Conservation (phyloP, 2,888 invertebrate genomes). For the Galerucella pusilla region DNA sequence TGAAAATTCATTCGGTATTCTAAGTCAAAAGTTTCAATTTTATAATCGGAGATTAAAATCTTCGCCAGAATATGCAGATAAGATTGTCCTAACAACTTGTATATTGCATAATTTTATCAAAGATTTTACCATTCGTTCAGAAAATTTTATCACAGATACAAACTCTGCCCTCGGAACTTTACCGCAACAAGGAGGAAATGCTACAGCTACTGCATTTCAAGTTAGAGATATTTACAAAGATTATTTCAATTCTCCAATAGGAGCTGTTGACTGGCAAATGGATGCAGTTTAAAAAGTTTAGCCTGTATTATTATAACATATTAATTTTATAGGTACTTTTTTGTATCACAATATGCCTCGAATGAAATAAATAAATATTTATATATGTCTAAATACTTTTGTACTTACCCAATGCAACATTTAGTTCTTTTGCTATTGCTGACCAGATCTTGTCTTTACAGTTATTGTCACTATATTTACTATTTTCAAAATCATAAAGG, state of each 20-base stretch:
- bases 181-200: too few species aligned
- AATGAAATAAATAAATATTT: constrained; percentile 2
- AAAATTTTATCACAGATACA: too few species aligned
- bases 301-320: not conserved
- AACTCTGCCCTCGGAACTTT: too few species aligned
- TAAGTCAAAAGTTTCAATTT: constrained; percentile 17
- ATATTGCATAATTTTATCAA: constrained; percentile 17
- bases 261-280: too few species aligned
- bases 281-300: too few species aligned
- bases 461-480: constrained; percentile 2
- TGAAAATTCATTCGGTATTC: constrained; percentile 8
- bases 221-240: too few species aligned
- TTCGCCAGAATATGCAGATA: constrained; percentile 21
- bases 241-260: too few species aligned
- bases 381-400: not conserved
- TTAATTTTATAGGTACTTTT: not conserved
- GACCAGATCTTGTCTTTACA: constrained; percentile 1
- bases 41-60: constrained; percentile 16
- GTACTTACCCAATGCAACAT: constrained; percentile 2
- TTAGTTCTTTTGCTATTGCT: not conserved
- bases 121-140: constrained; percentile 2
- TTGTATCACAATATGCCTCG: not conserved
- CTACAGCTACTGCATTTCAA: too few species aligned
- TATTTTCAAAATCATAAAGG: constrained; percentile 1
- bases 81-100: constrained; percentile 17